A percentile compares a stretch with the other conserved stretches of the same genome.
Evolutionary conservation across 2,888 invertebrate species (phyloP).

Genomic region (Sesamia inferens): DNA sequence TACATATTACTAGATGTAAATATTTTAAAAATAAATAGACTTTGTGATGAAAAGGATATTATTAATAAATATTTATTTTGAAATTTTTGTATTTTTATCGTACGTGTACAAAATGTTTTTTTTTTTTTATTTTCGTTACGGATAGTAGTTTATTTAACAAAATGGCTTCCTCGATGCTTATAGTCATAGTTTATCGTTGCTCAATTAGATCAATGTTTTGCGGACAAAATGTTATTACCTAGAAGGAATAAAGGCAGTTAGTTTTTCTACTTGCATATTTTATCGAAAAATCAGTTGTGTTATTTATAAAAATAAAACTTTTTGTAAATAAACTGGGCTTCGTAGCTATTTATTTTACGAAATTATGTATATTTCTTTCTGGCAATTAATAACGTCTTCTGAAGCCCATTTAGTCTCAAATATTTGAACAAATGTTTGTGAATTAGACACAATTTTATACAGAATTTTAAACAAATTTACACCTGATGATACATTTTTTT

Average conservation of each 20-base stretch:
- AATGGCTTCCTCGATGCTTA: conserved; percentile 75
- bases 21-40: conserved; percentile 67
- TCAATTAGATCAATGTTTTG: conserved; percentile 88
- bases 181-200: conserved; percentile 80
- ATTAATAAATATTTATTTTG: conserved; percentile 66
- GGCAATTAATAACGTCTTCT: conserved; percentile 45
- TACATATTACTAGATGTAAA: conserved; percentile 75
- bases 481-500: conserved; percentile 34
- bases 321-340: conserved; percentile 67
- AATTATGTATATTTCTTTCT: conserved; percentile 55
- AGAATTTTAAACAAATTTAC: conserved; percentile 54
- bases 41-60: conserved; percentile 38
- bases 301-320: conserved; percentile 47
- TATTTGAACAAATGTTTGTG: conserved; percentile 38
- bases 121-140: conserved; percentile 56
- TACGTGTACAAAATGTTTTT: conserved; percentile 61
- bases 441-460: conserved; percentile 55
- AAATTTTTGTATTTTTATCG: conserved; percentile 77
- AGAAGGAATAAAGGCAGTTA: conserved; percentile 65
- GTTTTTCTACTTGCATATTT: conserved; percentile 76
- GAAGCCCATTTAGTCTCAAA: conserved; percentile 45
- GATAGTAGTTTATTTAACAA: conserved; percentile 62
- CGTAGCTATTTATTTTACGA: conserved; percentile 63
- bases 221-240: conserved; percentile 64
- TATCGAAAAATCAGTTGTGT: conserved; percentile 57